Conservation (phyloP, 2,797 vertebrate species). For the Jordanella pulchra region DNA sequence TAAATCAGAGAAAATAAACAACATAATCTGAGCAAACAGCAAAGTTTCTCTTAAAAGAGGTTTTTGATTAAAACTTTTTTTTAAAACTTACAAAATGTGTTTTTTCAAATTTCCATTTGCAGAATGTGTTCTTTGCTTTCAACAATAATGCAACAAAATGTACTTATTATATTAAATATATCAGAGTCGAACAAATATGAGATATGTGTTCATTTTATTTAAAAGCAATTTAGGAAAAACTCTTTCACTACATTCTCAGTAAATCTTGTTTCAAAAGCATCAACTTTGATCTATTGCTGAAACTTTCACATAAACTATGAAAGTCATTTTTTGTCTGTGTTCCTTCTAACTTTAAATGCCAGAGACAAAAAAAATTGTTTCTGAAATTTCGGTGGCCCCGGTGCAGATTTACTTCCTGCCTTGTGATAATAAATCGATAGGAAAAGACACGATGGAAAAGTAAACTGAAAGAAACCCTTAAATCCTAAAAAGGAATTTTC, state of each 20-base stretch:
- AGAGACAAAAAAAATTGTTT: neutral
- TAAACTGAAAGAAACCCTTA: neutral
- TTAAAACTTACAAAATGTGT: no score
- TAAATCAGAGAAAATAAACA: no score
- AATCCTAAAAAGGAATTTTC: neutral
- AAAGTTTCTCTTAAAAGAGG: no score
- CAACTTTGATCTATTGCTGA: neutral
- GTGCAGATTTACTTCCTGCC: conserved; percentile 1
- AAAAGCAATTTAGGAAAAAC: neutral
- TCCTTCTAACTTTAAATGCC: neutral
- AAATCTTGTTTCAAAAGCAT: neutral
- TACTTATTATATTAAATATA: no score
- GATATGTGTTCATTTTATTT: neutral
- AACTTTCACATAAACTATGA: neutral
- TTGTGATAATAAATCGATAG: neutral
- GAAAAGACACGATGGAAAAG: neutral
- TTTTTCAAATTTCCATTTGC: no score
- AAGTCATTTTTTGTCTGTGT: neutral
- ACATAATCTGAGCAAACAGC: no score
- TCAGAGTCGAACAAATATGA: neutral
- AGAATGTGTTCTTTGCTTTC: no score
- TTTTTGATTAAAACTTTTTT: no score
- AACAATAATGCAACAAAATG: no score
- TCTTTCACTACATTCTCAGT: neutral
- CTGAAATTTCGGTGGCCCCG: neutral